Conservation (phyloP, 2,888 invertebrate species). For the Cosmia pyralina region DNA sequence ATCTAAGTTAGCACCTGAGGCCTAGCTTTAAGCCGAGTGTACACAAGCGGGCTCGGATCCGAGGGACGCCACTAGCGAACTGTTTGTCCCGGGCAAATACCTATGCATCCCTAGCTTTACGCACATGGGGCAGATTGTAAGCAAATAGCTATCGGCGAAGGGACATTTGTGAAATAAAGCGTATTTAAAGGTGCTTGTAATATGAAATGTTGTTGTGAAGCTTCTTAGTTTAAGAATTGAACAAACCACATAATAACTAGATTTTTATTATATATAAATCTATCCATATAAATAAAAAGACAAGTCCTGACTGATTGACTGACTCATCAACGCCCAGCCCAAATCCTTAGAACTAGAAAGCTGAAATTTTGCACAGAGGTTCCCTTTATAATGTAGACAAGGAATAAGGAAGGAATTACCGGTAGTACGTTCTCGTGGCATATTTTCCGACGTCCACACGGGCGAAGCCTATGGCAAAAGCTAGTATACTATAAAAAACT, state of each 20-base stretch:
- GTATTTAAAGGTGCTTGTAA: background rate
- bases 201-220: background rate
- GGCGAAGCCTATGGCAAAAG: too few species aligned
- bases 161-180: constrained; percentile 35
- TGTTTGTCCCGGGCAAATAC: constrained; percentile 67
- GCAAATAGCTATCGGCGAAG: constrained; percentile 48
- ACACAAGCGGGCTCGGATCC: constrained; percentile 56
- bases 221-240: background rate
- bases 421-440: too few species aligned
- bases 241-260: background rate
- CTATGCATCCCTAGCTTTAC: constrained; percentile 57
- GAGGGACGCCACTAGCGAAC: constrained; percentile 56
- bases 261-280: too few species aligned
- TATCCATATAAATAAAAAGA: too few species aligned
- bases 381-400: too few species aligned
- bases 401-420: too few species aligned
- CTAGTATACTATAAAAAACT: too few species aligned
- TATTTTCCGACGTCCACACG: too few species aligned
- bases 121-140: constrained; percentile 55
- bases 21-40: constrained; percentile 55
- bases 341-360: too few species aligned
- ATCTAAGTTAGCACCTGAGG: constrained; percentile 61
- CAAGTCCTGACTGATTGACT: too few species aligned
- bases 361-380: too few species aligned
- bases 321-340: too few species aligned